Conservation (phyloP, 1,140 invertebrate species). For the Bombus superbus region DNA sequence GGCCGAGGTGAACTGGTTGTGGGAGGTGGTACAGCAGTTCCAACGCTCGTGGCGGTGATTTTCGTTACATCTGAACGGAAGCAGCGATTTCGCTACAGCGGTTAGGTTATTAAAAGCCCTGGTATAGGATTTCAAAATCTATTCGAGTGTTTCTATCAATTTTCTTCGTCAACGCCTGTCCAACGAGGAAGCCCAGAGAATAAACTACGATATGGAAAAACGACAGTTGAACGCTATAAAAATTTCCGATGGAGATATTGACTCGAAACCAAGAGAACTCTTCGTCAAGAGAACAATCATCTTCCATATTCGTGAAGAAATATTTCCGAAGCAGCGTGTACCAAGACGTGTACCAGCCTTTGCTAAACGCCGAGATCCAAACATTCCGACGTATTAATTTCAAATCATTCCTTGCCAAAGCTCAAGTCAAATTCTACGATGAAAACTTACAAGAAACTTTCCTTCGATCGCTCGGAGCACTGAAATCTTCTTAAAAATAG, state of each 20-base stretch:
- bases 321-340: not conserved
- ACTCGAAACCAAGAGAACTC: not conserved
- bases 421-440: too few relatives aligned
- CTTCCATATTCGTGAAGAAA: not conserved
- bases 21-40: not conserved
- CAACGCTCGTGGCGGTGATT: not conserved
- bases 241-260: not conserved
- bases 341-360: too few relatives aligned
- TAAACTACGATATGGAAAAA: too few relatives aligned
- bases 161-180: not conserved
- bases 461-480: too few relatives aligned
- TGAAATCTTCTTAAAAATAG: too few relatives aligned
- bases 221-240: not conserved
- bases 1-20: slow-evolving; percentile 11
- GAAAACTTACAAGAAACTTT: too few relatives aligned
- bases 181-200: not conserved
- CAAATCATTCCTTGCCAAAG: too few relatives aligned
- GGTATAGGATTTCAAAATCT: not conserved
- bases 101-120: not conserved
- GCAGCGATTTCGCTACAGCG: not conserved
- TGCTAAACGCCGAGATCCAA: too few relatives aligned
- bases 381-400: too few relatives aligned
- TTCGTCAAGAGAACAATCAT: not conserved
- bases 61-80: not conserved
- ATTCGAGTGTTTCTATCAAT: not conserved